These are phyloP conservation scores for Rhagium mordax DNA, from an alignment of 2,888 invertebrate species.

Conservation along the genomic window DNA sequence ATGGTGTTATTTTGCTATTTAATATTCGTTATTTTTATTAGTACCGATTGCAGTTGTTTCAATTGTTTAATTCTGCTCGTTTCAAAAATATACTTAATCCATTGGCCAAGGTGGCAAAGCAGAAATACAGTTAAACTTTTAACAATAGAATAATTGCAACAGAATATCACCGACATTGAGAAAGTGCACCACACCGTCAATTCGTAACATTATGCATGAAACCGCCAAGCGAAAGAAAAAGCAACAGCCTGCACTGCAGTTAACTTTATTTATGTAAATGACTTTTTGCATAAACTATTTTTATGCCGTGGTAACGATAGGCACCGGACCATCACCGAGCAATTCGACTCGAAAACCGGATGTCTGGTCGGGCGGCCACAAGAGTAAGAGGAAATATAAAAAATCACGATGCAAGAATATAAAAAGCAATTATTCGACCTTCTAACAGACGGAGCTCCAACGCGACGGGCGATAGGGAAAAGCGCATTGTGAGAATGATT, in stretches of 20 bases:
- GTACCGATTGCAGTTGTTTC: too few relatives aligned
- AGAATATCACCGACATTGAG: not conserved
- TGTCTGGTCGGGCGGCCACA: conserved; percentile 56
- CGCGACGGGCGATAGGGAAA: not conserved
- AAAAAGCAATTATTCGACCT: conserved; percentile 12
- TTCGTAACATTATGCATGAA: not conserved
- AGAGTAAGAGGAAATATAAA: conserved; percentile 52
- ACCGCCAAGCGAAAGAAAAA: not conserved
- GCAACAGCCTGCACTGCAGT: not conserved
- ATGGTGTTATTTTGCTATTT: too few relatives aligned
- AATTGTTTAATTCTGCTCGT: too few relatives aligned
- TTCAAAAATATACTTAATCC: too few relatives aligned
- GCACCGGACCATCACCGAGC: conserved; percentile 39
- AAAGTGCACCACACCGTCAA: not conserved
- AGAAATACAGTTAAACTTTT: not conserved
- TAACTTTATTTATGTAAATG: conserved; percentile 1
- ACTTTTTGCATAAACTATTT: not conserved
- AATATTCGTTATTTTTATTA: too few relatives aligned
- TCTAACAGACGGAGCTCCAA: not conserved
- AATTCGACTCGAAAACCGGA: conserved; percentile 50
- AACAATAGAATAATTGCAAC: too few relatives aligned
- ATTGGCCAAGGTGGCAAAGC: too few relatives aligned
- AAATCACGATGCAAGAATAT: conserved; percentile 49
- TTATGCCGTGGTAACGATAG: conserved; percentile 19
- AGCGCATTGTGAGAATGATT: not conserved